These are phyloP conservation scores for Rhinopomastus cyanomelas DNA, from an alignment of 2,113 vertebrate species.

Conservation along the genomic window DNA sequence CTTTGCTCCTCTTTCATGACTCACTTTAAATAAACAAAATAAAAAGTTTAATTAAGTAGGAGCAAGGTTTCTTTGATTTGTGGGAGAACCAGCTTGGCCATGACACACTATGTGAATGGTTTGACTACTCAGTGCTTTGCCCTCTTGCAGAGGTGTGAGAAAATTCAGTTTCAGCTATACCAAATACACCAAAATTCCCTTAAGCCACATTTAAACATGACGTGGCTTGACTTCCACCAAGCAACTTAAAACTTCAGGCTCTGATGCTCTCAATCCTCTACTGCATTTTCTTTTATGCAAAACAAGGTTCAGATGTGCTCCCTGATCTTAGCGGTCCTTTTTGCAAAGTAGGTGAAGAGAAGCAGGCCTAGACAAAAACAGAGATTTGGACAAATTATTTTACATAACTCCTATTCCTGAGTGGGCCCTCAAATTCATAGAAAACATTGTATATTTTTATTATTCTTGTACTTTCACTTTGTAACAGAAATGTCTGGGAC, in stretches of 20 bases:
- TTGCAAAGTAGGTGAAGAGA: neutral
- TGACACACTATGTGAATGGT: neutral
- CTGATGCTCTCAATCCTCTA: neutral
- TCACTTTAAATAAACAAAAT: neutral
- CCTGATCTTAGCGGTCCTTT: neutral
- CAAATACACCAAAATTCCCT: neutral
- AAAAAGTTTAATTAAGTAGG: neutral
- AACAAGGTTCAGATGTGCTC: neutral
- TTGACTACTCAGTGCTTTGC: neutral
- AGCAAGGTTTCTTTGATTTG: neutral
- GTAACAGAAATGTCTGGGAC: neutral
- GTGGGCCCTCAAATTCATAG: neutral
- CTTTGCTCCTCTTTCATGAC: neutral
- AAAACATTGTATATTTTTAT: neutral
- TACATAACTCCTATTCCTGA: neutral
- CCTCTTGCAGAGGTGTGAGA: constrained; percentile 15
- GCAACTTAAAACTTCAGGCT: neutral
- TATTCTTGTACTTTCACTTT: neutral
- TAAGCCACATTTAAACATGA: constrained; percentile 26
- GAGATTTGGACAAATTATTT: neutral
- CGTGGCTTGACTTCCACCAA: neutral
- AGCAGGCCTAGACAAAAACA: neutral
- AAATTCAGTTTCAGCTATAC: neutral
- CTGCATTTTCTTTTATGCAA: constrained; percentile 10
- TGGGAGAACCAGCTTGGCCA: neutral